Percentiles rank a stretch among this genome's conserved stretches.
Conservation (phyloP, 2,888 invertebrate species). For the Ormyrus nitidulus region DNA sequence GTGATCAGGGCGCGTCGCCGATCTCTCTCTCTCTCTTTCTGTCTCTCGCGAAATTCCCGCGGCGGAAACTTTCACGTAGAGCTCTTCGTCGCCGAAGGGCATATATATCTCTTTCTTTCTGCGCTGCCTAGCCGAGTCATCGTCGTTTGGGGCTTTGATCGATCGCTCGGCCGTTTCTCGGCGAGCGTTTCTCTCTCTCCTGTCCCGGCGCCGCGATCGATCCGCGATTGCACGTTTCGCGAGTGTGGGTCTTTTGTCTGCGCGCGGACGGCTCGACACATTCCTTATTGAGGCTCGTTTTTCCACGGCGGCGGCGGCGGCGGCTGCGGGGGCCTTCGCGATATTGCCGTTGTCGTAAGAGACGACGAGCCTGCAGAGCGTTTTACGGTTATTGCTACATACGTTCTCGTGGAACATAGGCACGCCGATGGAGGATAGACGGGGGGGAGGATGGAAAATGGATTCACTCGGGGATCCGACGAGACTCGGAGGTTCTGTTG, state of each 20-base stretch:
- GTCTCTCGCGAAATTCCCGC: constrained; percentile 18
- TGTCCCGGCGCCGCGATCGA: too few relatives aligned
- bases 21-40: too few relatives aligned
- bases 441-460: too few relatives aligned
- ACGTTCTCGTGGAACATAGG: too few relatives aligned
- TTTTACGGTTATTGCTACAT: too few relatives aligned
- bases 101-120: constrained; percentile 13
- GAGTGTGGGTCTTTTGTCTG: too few relatives aligned
- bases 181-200: too few relatives aligned
- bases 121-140: background rate
- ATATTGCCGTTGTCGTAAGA: constrained; percentile 20
- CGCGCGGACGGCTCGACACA: background rate
- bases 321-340: background rate
- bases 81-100: constrained; percentile 37
- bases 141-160: constrained; percentile 5
- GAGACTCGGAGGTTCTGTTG: too few relatives aligned
- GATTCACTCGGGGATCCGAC: too few relatives aligned
- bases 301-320: background rate
- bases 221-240: too few relatives aligned
- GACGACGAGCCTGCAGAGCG: background rate
- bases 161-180: background rate
- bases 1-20: too few relatives aligned
- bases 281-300: constrained; percentile 12
- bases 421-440: too few relatives aligned
- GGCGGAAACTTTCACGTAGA: constrained; percentile 31